A percentile compares a stretch with the other conserved stretches of the same genome.
Evolutionary conservation across 2,797 vertebrate species (phyloP).

Genomic region (Apodemus agrarius): DNA sequence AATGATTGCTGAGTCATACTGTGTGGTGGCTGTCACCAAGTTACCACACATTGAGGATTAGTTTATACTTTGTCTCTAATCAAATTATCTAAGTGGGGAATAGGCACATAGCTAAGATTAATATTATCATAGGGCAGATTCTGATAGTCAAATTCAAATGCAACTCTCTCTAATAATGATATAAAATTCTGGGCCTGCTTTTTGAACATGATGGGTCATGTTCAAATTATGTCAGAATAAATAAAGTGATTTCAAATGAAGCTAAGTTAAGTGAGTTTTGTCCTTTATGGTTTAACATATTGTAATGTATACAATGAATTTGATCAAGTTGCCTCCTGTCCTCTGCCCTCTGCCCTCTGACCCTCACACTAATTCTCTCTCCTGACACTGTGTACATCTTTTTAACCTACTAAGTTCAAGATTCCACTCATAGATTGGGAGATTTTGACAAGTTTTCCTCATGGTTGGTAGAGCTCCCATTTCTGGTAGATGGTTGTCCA

Average conservation of each 20-base stretch:
- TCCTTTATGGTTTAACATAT: background rate
- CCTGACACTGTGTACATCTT: background rate
- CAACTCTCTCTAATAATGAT: background rate
- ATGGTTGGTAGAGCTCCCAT: background rate
- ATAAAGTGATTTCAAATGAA: background rate
- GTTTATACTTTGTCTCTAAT: conserved; percentile 64
- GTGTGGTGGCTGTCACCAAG: conserved; percentile 48
- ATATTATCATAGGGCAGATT: background rate
- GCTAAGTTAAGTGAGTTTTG: background rate
- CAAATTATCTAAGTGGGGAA: conserved; percentile 51
- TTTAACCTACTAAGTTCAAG: background rate
- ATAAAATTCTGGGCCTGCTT: background rate
- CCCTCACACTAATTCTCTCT: background rate
- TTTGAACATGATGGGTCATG: background rate
- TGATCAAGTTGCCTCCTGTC: background rate
- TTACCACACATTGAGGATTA: conserved; percentile 72
- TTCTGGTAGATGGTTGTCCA: background rate
- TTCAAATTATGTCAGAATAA: background rate
- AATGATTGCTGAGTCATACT: conserved; percentile 72
- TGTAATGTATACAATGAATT: background rate
- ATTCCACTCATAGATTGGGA: background rate
- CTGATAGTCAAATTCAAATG: background rate
- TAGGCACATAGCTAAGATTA: conserved; percentile 40
- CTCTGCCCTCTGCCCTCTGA: background rate
- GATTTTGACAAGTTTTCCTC: background rate